Percentiles rank a stretch among this genome's conserved stretches.
Conservation (phyloP, 2,113 vertebrate genomes). For the Chaetops frenatus region DNA sequence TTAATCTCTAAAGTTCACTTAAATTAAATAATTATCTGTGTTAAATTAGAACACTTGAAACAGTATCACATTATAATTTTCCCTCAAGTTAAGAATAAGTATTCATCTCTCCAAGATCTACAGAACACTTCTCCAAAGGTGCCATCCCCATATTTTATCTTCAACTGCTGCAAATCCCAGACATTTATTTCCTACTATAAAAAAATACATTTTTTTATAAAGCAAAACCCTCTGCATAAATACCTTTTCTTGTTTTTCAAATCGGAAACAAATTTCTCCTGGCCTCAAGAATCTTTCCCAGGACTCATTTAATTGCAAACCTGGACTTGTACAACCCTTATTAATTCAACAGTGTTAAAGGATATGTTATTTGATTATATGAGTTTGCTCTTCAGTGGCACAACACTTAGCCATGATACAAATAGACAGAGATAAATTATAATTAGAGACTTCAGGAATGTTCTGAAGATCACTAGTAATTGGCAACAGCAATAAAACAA, state of each 20-base stretch:
- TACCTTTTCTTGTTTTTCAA: neutral
- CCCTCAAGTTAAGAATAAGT: neutral
- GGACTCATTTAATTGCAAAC: neutral
- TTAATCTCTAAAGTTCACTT: neutral
- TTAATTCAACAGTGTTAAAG: neutral
- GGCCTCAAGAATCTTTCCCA: neutral
- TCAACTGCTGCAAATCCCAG: neutral
- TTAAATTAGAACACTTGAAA: slow-evolving; percentile 4
- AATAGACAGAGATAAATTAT: slow-evolving; percentile 43
- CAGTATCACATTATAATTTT: neutral
- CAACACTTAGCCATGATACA: slow-evolving; percentile 17
- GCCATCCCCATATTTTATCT: neutral
- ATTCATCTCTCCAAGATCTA: neutral
- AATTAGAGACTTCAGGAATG: slow-evolving; percentile 40
- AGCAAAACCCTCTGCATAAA: neutral
- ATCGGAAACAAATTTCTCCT: neutral
- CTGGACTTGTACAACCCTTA: neutral
- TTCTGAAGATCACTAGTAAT: slow-evolving; percentile 35
- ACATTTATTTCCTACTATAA: neutral
- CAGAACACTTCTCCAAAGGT: neutral
- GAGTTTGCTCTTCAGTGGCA: slow-evolving; percentile 13
- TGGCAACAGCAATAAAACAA: neutral
- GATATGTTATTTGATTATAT: slow-evolving; percentile 1
- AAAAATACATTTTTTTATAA: neutral
- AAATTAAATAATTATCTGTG: neutral